Conservation (phyloP, 2,888 invertebrate genomes). For the Eubasilissa splendida region DNA sequence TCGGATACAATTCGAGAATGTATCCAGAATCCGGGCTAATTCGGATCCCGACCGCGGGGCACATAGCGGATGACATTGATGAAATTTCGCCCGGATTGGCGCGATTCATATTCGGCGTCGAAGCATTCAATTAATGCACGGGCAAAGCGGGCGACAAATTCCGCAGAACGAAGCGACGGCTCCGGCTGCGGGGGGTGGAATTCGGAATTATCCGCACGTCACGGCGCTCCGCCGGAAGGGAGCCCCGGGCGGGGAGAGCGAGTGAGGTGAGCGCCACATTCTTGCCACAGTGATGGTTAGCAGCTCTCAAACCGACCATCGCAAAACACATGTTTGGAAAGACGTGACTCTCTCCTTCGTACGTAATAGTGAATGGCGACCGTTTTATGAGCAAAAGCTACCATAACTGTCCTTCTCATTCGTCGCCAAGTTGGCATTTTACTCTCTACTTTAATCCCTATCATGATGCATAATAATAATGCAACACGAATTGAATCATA, state of each 20-base stretch:
- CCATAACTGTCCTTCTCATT: no score
- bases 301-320: no score
- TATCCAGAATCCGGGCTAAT: slow-evolving; percentile 8
- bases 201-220: neutral
- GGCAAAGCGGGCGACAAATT: slow-evolving; percentile 2
- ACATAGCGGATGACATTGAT: neutral
- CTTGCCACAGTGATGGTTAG: no score
- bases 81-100: neutral
- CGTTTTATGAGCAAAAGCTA: no score
- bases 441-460: no score
- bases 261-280: no score
- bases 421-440: no score
- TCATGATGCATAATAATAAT: no score
- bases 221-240: neutral
- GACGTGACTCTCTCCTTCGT: no score
- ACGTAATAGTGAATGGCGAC: no score
- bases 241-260: neutral
- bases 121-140: slow-evolving; percentile 21
- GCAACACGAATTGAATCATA: no score
- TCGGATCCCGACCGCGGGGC: slow-evolving; percentile 1
- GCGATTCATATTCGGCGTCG: slow-evolving; percentile 8
- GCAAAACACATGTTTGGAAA: no score
- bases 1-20: neutral
- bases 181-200: neutral
- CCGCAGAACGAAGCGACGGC: slow-evolving; percentile 2